Conservation (phyloP, 2,797 vertebrate species). For the Furcifer pardalis region DNA sequence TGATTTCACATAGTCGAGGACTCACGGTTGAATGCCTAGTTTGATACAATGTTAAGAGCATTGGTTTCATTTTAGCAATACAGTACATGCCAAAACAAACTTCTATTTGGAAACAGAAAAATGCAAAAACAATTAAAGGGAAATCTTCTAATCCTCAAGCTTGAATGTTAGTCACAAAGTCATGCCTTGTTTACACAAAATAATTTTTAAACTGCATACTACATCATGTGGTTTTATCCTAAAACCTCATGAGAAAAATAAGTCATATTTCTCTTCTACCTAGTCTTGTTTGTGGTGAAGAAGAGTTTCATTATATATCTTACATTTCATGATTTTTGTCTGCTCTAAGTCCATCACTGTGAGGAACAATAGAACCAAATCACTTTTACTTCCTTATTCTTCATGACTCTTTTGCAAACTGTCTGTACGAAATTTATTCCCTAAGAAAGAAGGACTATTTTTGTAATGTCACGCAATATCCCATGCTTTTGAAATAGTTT, state of each 20-base stretch:
- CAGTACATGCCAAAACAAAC: too few species aligned
- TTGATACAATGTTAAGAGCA: too few species aligned
- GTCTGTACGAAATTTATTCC: not conserved
- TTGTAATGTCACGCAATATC: not conserved
- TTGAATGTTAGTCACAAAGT: not conserved
- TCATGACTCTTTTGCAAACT: not conserved
- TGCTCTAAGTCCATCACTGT: not conserved
- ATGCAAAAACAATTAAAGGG: not conserved
- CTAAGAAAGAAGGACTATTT: not conserved
- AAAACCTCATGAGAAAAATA: not conserved
- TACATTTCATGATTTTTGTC: not conserved
- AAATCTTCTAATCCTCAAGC: not conserved
- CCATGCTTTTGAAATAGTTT: not conserved
- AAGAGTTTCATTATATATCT: not conserved
- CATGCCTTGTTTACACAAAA: not conserved
- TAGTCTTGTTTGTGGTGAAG: not conserved
- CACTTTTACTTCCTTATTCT: not conserved
- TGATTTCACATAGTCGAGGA: too few species aligned
- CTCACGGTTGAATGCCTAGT: too few species aligned
- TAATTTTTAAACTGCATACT: not conserved
- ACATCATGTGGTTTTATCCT: too few species aligned
- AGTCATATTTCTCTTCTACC: not conserved
- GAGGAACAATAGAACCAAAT: not conserved
- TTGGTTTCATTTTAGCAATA: too few species aligned
- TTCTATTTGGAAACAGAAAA: too few species aligned